Percentiles rank a stretch among this genome's conserved stretches.
Evolutionary conservation across 1,140 invertebrate species (phyloP).

Genomic region (Ceratina japonica): DNA sequence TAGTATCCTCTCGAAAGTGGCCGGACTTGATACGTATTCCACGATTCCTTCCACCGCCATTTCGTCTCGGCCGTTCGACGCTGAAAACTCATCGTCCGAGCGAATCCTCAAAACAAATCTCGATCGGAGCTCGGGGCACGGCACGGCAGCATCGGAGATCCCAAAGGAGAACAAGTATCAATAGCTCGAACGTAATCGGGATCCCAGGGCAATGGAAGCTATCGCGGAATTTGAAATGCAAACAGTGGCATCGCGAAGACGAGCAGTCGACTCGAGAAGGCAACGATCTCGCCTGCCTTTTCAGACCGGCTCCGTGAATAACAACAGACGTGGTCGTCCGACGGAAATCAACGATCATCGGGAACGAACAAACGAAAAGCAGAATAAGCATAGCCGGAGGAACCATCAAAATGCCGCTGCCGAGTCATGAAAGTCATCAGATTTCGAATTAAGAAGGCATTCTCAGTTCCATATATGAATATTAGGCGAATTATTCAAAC

Average conservation of each 20-base stretch:
- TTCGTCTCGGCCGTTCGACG: neutral
- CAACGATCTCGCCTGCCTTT: slow-evolving; percentile 3
- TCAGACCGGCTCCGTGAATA: neutral
- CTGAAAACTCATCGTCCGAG: neutral
- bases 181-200: slow-evolving; percentile 20
- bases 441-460: too few relatives aligned
- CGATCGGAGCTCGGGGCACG: neutral
- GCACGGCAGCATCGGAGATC: neutral
- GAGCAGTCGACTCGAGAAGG: slow-evolving; percentile 14
- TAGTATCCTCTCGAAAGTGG: too few relatives aligned
- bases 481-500: too few relatives aligned
- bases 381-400: too few relatives aligned
- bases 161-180: slow-evolving; percentile 4
- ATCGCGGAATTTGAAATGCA: slow-evolving; percentile 25
- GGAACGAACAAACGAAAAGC: neutral
- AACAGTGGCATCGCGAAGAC: slow-evolving; percentile 6
- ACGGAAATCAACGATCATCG: slow-evolving; percentile 1
- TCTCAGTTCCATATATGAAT: too few relatives aligned
- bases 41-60: neutral
- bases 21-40: too few relatives aligned
- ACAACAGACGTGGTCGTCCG: neutral
- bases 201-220: neutral
- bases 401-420: too few relatives aligned
- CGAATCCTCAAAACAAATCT: neutral
- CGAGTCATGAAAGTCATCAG: too few relatives aligned